phyloP scores from a whole-genome alignment of 2,113 vertebrate species.

The Rynchops niger region DNA sequence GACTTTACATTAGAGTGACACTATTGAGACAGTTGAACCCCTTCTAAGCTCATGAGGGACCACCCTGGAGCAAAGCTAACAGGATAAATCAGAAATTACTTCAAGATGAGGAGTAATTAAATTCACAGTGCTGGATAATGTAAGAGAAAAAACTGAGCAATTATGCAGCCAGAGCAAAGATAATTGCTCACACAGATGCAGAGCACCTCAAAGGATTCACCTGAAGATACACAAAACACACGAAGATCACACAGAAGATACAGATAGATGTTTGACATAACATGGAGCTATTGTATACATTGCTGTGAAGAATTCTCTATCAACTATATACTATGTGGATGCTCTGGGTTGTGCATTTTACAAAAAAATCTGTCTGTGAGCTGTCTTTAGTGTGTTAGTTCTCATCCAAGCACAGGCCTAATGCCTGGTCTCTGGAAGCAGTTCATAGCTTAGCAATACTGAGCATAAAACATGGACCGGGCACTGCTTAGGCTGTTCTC shows the following conservation, averaged over 20 bases:
- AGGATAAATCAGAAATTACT: slow-evolving; percentile 39
- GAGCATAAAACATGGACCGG: not conserved
- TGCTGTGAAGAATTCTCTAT: not conserved
- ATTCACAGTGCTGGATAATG: not conserved
- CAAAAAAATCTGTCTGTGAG: not conserved
- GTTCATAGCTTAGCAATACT: not conserved
- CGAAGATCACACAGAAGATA: not conserved
- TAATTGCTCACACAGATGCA: not conserved
- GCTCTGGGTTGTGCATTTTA: not conserved
- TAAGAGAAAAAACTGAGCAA: not conserved
- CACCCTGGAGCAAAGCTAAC: not conserved
- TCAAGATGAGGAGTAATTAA: slow-evolving; percentile 34
- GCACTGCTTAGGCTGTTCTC: not conserved
- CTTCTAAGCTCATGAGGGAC: not conserved
- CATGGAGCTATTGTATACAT: not conserved
- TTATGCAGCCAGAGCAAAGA: not conserved
- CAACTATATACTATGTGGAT: not conserved
- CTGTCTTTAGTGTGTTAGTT: not conserved
- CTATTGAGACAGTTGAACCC: not conserved
- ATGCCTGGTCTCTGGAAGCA: not conserved
- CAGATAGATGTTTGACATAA: not conserved
- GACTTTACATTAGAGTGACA: not conserved
- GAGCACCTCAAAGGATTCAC: not conserved
- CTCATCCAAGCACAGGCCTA: not conserved
- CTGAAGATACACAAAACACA: not conserved